Conservation (phyloP, 2,113 vertebrate genomes). For the Setophaga kirtlandii region DNA sequence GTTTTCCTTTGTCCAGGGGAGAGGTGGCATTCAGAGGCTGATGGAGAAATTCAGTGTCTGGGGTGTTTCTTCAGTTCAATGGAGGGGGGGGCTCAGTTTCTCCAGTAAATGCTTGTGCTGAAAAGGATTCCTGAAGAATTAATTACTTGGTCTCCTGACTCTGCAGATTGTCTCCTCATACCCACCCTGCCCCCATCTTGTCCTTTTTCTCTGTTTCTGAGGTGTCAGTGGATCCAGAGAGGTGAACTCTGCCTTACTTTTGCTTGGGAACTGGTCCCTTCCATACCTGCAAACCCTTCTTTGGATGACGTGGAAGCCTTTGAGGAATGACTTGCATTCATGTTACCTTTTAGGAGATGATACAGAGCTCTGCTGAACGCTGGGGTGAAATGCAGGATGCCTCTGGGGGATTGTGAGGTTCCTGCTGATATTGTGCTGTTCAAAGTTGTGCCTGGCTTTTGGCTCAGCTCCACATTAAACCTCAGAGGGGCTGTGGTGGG, state of each 20-base stretch:
- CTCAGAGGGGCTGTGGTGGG: neutral
- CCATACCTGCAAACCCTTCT: neutral
- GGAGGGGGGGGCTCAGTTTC: neutral
- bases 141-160: neutral
- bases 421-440: neutral
- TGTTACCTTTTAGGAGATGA: rapidly evolving
- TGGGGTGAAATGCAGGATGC: neutral
- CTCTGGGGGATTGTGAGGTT: neutral
- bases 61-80: neutral
- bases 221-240: neutral
- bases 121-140: neutral
- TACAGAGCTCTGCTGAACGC: neutral
- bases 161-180: neutral
- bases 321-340: neutral
- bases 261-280: neutral
- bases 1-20: neutral
- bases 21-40: neutral
- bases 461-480: neutral
- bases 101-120: neutral
- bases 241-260: neutral
- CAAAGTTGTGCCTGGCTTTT: neutral
- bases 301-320: neutral
- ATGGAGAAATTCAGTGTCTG: neutral
- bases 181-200: neutral
- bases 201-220: neutral